Evolutionary conservation across 1,140 invertebrate species (phyloP), one percentile per base, ranked within the genome.

Genomic region (Anastatus disparis): DNA sequence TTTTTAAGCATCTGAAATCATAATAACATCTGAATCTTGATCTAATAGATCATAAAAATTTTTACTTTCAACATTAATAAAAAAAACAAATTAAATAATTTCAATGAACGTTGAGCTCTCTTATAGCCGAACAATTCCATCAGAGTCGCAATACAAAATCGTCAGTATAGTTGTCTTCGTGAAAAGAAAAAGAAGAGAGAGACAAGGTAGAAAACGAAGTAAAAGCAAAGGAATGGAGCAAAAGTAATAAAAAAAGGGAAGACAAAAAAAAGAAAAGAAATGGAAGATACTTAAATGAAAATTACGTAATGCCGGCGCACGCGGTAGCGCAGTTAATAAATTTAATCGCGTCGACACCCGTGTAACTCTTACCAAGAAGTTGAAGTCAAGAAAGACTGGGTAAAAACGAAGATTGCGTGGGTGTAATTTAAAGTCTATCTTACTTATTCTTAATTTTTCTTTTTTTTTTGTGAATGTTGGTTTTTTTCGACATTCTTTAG

Each of bases 371-470:
- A 56, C 13, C 26, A 29, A 52, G 50, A 52, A 26, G 24, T 13
- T 27, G 24, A n/a, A n/a, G n/a, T n/a, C n/a, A n/a, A n/a, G n/a
- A n/a, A n/a, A n/a, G n/a, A n/a, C n/a, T n/a, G n/a, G n/a, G n/a
- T n/a, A n/a, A n/a, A n/a, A n/a, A 52, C 50, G 55, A 58, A 31
- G 55, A 40, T 58, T 58, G 65, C 55, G 75, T 71, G 74, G 78
- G 56, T 77, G 75, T 74, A 79, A 80, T 81, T 80, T 77, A 76
- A n/a, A 75, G 75, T 77, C 76, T 73, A 74, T 75, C 74, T 77
- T 70, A 46, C 42, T 29, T 63, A 74, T 29, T 20, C 29, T 56
- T 29, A 3, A 29, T 38, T 13, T 38, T 38, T 56, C 29, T 35
- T 31, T 55, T n/a, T 26, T 31, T 55, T 35, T n/a, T 56, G 6